Evolutionary conservation across 2,113 vertebrate species (phyloP).

Genomic region (Pholis gunnellus): DNA sequence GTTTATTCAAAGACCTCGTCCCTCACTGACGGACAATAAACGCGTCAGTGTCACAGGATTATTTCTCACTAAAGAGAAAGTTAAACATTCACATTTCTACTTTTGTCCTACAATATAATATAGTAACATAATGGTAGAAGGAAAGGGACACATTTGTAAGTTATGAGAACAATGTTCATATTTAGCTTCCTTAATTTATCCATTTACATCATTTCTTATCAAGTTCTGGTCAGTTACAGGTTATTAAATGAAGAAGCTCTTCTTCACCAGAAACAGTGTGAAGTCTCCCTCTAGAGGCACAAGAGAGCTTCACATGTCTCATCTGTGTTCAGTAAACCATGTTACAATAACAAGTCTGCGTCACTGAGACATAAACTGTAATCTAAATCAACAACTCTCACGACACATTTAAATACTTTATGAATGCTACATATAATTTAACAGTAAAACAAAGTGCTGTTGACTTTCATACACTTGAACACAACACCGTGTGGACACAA

Average conservation of each 20-base stretch:
- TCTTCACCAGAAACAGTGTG: too few relatives aligned
- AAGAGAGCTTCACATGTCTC: not conserved
- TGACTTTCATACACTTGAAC: too few relatives aligned
- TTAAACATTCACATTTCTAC: not conserved
- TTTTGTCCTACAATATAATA: not conserved
- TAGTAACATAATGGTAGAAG: not conserved
- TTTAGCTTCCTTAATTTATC: not conserved
- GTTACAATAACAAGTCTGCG: not conserved
- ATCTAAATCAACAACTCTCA: not conserved
- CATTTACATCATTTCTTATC: too few relatives aligned
- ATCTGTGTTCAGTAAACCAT: too few relatives aligned
- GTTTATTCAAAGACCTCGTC: too few relatives aligned
- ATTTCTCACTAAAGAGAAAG: not conserved
- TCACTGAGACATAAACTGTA: not conserved
- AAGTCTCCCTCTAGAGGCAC: constrained; percentile 26
- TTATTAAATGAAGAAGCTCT: too few relatives aligned
- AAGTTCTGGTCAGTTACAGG: too few relatives aligned
- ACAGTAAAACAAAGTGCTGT: too few relatives aligned
- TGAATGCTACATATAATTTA: too few relatives aligned
- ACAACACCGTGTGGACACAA: too few relatives aligned
- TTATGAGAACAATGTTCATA: not conserved
- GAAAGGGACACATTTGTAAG: not conserved
- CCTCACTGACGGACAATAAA: not conserved
- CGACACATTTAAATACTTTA: too few relatives aligned
- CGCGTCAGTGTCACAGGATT: not conserved